Evolutionary conservation across 1,140 invertebrate genomes (phyloP).

Genomic region (Drosophila repleta): DNA sequence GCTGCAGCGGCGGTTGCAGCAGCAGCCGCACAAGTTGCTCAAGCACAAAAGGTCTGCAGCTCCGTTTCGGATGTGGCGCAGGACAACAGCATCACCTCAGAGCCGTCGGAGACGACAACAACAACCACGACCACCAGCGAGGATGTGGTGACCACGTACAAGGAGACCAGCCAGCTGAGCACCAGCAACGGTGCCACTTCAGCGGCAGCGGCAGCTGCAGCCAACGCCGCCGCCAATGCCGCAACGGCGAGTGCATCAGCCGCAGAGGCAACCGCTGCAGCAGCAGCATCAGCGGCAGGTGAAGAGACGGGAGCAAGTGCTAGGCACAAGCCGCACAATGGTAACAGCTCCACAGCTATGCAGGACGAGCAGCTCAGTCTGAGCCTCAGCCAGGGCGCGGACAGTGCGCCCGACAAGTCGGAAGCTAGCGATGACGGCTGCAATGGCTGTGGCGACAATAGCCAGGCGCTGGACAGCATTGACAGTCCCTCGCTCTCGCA

Average conservation of each 20-base stretch:
- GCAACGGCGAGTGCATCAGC: slow-evolving; percentile 12
- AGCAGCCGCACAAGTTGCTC: slow-evolving; percentile 27
- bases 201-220: slow-evolving; percentile 43
- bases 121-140: slow-evolving; percentile 83
- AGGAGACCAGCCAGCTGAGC: slow-evolving; percentile 75
- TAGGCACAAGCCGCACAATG: slow-evolving; percentile 32
- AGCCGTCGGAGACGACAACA: slow-evolving; percentile 82
- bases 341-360: slow-evolving; percentile 22
- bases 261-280: slow-evolving; percentile 1
- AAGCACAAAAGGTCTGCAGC: slow-evolving; percentile 30
- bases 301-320: neutral
- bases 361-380: slow-evolving; percentile 45
- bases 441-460: slow-evolving; percentile 68
- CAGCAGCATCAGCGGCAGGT: neutral
- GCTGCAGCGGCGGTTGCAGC: slow-evolving; percentile 28
- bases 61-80: slow-evolving; percentile 64
- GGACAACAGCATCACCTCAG: slow-evolving; percentile 82
- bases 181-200: slow-evolving; percentile 61
- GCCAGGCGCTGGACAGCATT: slow-evolving; percentile 77
- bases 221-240: slow-evolving; percentile 37
- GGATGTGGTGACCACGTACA: slow-evolving; percentile 82
- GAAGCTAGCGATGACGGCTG: slow-evolving; percentile 67
- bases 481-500: slow-evolving; percentile 72
- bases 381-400: slow-evolving; percentile 43
- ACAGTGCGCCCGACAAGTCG: slow-evolving; percentile 65